Base-by-base conservation (phyloP, 1,140 invertebrate species). In the Orussus abietinus region DNA sequence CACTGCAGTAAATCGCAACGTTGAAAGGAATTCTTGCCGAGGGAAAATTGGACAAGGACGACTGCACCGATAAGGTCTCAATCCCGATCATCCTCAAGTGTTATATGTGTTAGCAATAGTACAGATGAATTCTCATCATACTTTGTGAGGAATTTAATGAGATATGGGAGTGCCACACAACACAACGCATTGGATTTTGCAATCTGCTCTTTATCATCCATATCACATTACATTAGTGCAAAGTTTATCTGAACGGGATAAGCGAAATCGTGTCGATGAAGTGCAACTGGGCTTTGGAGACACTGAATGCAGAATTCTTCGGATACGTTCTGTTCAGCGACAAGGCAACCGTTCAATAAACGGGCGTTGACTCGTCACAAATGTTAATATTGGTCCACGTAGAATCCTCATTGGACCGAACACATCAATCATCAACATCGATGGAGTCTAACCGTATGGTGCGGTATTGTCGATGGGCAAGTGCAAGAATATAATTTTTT, bases 341-440 rank as follows among this genome's bases (percentile, higher is more conserved):
- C 35, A 38, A 50, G 44, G 43, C 44, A n/a, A 50, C 45, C 47
- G 49, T 53, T 17, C 4, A 50, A 39, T 12, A 34, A 37, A 22
- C 36, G 35, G 1, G 3, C 34, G 32, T 30, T 56, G 20, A 53
- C 52, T 35, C 42, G 47, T 34, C 45, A 42, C 18, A 55, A 52
- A 32, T 42, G 12, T 34, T 42, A 49, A 11, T 49, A 49, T 42
- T 49, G 41, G 47, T 41, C 47, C 5, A 32, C 29, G 17, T 19
- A 42, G 25, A 53, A 53, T 45, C 44, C 35, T 32, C 42, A 46
- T 22, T 52, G 50, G 43, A 9, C 32, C 11, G 42, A 30, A 43
- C 26, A 35, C 21, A 30, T 50, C 28, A 44, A 53, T 22, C 31
- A 45, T 38, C 51, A 53, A 42, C 36, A 47, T 38, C 41, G 17